These are phyloP conservation scores for Chymomyza caudatula DNA, from an alignment of 2,888 invertebrate species.

Conservation along the genomic window DNA sequence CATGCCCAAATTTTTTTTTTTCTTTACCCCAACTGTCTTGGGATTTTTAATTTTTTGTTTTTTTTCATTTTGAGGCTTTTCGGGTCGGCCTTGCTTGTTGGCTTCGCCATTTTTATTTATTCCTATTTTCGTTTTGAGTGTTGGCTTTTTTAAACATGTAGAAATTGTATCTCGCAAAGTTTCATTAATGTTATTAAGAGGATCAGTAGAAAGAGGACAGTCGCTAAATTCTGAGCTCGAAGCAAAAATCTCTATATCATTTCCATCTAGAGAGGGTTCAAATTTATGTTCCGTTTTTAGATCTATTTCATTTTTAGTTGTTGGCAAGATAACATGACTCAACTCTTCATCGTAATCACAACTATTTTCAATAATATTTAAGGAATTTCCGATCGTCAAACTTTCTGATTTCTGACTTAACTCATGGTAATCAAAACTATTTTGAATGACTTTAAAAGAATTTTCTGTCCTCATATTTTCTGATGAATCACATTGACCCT, in stretches of 20 bases:
- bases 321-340: background rate
- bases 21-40: background rate
- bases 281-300: background rate
- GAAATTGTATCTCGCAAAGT: background rate
- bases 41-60: background rate
- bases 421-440: too few species aligned
- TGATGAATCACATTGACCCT: background rate
- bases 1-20: background rate
- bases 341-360: background rate
- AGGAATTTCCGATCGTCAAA: too few species aligned
- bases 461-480: too few species aligned
- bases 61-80: background rate
- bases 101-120: background rate
- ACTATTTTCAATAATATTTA: background rate
- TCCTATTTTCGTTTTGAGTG: background rate
- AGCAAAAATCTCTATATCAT: background rate
- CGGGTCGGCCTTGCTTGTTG: background rate
- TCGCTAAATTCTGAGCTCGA: background rate
- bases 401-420: too few species aligned
- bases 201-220: background rate
- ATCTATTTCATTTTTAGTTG: background rate
- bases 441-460: too few species aligned
- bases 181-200: background rate
- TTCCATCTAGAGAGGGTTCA: background rate
- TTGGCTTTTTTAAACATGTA: background rate